Evolutionary conservation across 1,140 invertebrate genomes (phyloP).

Genomic region (Subanguina moxae): DNA sequence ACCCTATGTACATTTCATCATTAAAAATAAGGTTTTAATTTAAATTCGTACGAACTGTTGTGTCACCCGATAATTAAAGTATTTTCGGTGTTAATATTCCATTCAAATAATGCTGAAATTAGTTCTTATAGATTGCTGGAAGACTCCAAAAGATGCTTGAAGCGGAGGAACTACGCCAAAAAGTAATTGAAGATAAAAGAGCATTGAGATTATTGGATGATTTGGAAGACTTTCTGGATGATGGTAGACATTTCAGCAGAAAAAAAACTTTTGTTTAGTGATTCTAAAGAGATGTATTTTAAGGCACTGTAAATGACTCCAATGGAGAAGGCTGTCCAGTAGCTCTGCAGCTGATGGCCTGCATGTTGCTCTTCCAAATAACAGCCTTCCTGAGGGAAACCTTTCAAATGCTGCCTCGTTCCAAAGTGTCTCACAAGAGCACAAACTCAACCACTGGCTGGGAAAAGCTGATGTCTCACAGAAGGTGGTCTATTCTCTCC

Average conservation of each 20-base stretch:
- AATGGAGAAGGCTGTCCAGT: slow-evolving; percentile 78
- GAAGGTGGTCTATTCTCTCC: slow-evolving; percentile 61
- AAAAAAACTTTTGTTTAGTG: neutral
- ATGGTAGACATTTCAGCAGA: slow-evolving; percentile 63
- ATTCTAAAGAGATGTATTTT: slow-evolving; percentile 61
- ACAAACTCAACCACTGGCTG: slow-evolving; percentile 48
- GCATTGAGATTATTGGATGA: slow-evolving; percentile 68
- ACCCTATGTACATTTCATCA: too few relatives aligned
- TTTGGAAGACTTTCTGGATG: slow-evolving; percentile 95
- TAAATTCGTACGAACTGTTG: too few relatives aligned
- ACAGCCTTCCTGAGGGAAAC: slow-evolving; percentile 93
- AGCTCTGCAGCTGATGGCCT: slow-evolving; percentile 83
- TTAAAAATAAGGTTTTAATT: too few relatives aligned
- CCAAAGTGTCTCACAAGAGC: slow-evolving; percentile 46
- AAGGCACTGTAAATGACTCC: slow-evolving; percentile 47
- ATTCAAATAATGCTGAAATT: too few relatives aligned
- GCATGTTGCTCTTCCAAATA: slow-evolving; percentile 87
- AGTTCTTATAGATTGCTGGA: slow-evolving; percentile 69
- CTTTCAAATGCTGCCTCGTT: slow-evolving; percentile 69
- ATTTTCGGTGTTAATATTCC: too few relatives aligned
- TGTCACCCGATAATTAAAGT: too few relatives aligned
- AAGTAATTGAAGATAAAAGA: slow-evolving; percentile 70
- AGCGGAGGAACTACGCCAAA: slow-evolving; percentile 58
- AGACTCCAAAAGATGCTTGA: slow-evolving; percentile 71
- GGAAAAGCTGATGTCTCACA: slow-evolving; percentile 59